Evolutionary conservation across 2,888 invertebrate species (phyloP), one percentile per base, ranked within the genome.

Genomic region (Epinotia brunnichana): DNA sequence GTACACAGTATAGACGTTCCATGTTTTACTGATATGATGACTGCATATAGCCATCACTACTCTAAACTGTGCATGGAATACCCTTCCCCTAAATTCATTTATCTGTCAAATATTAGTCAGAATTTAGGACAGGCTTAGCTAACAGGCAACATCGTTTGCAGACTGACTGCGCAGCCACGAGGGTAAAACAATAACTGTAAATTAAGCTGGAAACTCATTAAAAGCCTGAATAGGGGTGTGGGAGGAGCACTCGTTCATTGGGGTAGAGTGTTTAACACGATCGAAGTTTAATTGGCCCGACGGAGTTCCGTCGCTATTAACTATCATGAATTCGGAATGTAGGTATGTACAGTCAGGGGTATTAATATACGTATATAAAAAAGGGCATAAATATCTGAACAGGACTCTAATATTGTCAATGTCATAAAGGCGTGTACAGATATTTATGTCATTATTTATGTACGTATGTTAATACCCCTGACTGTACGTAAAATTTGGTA

Each of bases 161-260:
- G 82, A 81, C 83, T 82, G 77, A 83, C 86, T 86, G 83, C 83
- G 82, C 82, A 80, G 82, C 82, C 82, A 81, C 83, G 80, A 78
- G 88, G 87, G 85, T 87, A 83, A 87, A 91, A 91, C 90, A 90
- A 92, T 91, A 91, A 89, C 89, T 85, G 89, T 90, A 90, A 91
- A 91, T 90, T 90, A 88, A 88, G 78, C 87, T 87, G 79, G 81
- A 89, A 91, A 90, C 90, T 92, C 90, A 90, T 91, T 92, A 90
- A 89, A 90, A 88, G 82, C 85, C 77, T 78, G 80, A 77, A 75
- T 77, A 79, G 79, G 80, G 79, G 80, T 81, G 79, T 80, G 77
- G 76, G 76, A 78, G 78, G 78, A 79, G 81, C 81, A 81, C 77
- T 72, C 72, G 67, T 72, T 72, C 69, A 73, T 63, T 73, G 78